phyloP scores from a whole-genome alignment of 2,797 vertebrate species.

The Microctenopoma steveboyesi region DNA sequence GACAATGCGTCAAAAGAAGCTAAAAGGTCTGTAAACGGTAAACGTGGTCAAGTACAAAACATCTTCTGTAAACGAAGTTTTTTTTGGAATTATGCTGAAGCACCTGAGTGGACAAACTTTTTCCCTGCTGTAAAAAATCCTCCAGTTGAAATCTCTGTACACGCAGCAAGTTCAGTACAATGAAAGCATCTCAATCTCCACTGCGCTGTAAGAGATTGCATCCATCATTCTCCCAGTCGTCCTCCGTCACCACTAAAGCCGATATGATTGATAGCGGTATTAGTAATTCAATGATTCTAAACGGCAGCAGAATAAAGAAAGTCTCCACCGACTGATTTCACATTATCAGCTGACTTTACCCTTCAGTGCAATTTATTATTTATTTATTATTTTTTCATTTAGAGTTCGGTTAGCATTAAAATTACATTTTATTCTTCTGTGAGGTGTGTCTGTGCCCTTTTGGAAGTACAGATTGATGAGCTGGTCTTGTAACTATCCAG shows the following conservation, averaged over 20 bases:
- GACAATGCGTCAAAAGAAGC: no score
- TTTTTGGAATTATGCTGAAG: background rate
- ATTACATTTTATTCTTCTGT: slow-evolving; percentile 39
- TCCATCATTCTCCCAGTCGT: slow-evolving; percentile 65
- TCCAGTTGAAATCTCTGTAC: slow-evolving; percentile 14
- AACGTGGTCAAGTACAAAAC: background rate
- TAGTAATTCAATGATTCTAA: slow-evolving; percentile 68
- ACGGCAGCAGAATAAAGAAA: slow-evolving; percentile 37
- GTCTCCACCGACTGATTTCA: slow-evolving; percentile 52
- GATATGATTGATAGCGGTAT: slow-evolving; percentile 74
- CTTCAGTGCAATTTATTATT: slow-evolving; percentile 47
- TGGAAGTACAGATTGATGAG: slow-evolving; percentile 43
- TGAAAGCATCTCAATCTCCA: slow-evolving; percentile 45
- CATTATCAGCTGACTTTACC: slow-evolving; percentile 54
- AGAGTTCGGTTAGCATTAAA: slow-evolving; percentile 48
- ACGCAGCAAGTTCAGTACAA: slow-evolving; percentile 35
- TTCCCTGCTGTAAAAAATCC: no score
- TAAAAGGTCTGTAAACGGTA: background rate
- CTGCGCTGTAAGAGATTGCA: slow-evolving; percentile 58
- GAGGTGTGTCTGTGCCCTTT: slow-evolving; percentile 37
- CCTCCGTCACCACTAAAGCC: slow-evolving; percentile 64
- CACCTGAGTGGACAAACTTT: background rate
- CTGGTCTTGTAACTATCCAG: slow-evolving; percentile 35
- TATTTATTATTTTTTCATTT: slow-evolving; percentile 59
- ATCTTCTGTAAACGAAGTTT: no score